These are phyloP conservation scores for Polylopha cassiicola DNA, from an alignment of 2,888 invertebrate genomes.

Conservation along the genomic window DNA sequence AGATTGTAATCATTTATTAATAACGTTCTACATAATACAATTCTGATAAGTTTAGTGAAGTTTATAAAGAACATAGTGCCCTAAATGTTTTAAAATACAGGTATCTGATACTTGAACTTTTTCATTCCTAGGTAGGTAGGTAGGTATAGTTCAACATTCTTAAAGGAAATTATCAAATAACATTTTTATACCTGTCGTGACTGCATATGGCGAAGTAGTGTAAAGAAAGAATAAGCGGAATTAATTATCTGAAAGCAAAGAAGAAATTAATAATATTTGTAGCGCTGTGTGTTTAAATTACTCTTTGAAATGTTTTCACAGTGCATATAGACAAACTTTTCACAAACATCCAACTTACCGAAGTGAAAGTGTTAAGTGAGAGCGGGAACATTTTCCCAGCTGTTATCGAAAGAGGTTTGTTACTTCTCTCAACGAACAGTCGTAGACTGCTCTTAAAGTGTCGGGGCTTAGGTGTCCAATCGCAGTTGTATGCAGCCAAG, in stretches of 20 bases:
- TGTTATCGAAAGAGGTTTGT: constrained; percentile 46
- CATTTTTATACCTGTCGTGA: constrained; percentile 29
- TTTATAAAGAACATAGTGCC: no score
- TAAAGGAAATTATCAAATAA: neutral
- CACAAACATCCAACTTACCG: constrained; percentile 38
- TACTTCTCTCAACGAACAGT: constrained; percentile 48
- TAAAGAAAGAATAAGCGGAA: constrained; percentile 57
- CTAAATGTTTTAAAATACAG: no score
- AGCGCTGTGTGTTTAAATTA: constrained; percentile 1
- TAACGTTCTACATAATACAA: no score
- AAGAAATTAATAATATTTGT: constrained; percentile 22
- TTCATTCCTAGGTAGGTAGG: no score
- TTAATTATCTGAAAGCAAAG: constrained; percentile 57
- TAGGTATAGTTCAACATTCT: no score
- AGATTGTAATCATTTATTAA: no score
- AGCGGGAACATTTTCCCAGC: constrained; percentile 57
- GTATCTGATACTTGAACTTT: no score
- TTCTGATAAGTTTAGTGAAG: no score
- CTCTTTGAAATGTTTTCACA: constrained; percentile 5
- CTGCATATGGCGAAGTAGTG: constrained; percentile 54
- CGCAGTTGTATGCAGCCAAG: constrained; percentile 45
- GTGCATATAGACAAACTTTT: neutral
- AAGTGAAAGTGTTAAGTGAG: constrained; percentile 52
- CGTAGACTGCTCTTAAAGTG: constrained; percentile 50
- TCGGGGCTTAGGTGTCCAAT: constrained; percentile 48